Conservation (phyloP, 2,113 vertebrate species). For the Dascyllus trimaculatus region DNA sequence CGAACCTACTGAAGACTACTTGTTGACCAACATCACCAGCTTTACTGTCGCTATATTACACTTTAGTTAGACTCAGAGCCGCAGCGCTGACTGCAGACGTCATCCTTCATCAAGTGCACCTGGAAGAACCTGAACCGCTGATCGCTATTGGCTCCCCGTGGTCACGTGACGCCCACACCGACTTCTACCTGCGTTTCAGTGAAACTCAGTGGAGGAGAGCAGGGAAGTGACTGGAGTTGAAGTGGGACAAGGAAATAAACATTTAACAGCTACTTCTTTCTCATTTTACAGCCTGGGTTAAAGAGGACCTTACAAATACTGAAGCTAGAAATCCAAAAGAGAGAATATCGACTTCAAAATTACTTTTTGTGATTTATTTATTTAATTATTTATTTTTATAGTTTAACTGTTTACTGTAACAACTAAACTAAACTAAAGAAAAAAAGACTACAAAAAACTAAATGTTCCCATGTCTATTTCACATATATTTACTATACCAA, state of each 20-base stretch:
- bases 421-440: too few relatives aligned
- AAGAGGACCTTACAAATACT: too few relatives aligned
- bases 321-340: too few relatives aligned
- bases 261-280: too few relatives aligned
- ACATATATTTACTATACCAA: too few relatives aligned
- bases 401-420: too few relatives aligned
- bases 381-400: too few relatives aligned
- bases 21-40: conserved; percentile 4
- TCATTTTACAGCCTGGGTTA: too few relatives aligned
- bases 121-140: conserved; percentile 44
- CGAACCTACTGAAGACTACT: background rate
- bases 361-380: too few relatives aligned
- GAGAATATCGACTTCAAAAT: too few relatives aligned
- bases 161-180: conserved; percentile 55
- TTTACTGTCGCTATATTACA: background rate
- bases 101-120: conserved; percentile 52
- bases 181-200: conserved; percentile 41
- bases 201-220: background rate
- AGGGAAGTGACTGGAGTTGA: background rate
- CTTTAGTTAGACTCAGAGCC: background rate
- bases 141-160: conserved; percentile 52
- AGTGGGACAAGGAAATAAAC: background rate
- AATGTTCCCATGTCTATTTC: too few relatives aligned
- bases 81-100: conserved; percentile 1
- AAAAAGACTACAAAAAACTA: too few relatives aligned